These are phyloP conservation scores for Labeo rohita DNA, from an alignment of 2,113 vertebrate genomes.

Conservation along the genomic window DNA sequence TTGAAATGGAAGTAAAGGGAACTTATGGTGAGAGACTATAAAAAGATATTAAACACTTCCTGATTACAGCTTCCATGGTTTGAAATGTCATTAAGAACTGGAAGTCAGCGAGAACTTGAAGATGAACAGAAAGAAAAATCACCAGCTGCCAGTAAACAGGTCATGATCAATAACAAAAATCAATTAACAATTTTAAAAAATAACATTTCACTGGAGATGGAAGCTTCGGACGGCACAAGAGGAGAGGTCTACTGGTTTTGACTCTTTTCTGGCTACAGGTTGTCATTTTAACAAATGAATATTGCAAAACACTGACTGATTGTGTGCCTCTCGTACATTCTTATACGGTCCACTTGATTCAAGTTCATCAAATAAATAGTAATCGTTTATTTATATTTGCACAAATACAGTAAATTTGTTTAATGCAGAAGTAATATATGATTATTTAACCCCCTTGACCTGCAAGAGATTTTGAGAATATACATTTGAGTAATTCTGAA, in stretches of 20 bases:
- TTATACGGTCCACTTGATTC: background rate
- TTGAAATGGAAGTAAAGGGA: constrained; percentile 1
- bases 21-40: background rate
- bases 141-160: background rate
- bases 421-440: background rate
- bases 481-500: no score
- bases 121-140: background rate
- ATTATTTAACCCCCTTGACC: background rate
- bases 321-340: background rate
- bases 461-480: no score
- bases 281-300: background rate
- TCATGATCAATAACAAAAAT: background rate
- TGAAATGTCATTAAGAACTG: constrained; percentile 17
- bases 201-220: background rate
- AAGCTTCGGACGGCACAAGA: background rate
- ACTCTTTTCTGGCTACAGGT: background rate
- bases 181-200: background rate
- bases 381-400: background rate
- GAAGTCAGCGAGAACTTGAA: background rate
- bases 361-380: background rate
- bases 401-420: background rate
- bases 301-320: background rate
- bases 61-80: background rate
- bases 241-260: background rate
- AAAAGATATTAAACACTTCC: constrained; percentile 20